These are phyloP conservation scores for Idris sp. DNA, from an alignment of 1,140 invertebrate species.

Conservation along the genomic window DNA sequence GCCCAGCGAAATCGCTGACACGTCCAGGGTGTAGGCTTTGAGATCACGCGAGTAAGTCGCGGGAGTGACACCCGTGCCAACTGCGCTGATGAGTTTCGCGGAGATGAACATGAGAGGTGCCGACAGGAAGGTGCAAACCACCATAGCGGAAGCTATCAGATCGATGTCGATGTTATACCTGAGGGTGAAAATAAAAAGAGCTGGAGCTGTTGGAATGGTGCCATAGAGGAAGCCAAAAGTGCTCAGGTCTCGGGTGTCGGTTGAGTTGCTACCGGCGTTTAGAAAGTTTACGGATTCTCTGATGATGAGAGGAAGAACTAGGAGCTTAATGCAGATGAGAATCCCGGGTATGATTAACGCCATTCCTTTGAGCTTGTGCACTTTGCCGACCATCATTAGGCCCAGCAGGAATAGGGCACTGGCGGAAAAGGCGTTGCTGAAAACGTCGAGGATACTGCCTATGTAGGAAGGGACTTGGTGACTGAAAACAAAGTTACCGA, in stretches of 20 bases:
- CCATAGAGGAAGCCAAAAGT: constrained; percentile 98
- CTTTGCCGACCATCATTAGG: constrained; percentile 94
- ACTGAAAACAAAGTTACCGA: constrained; percentile 90
- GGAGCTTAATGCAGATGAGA: constrained; percentile 92
- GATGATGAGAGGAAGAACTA: constrained; percentile 91
- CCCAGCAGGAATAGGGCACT: constrained; percentile 94
- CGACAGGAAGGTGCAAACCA: constrained; percentile 94
- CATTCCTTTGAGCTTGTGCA: constrained; percentile 86
- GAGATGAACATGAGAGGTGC: constrained; percentile 97
- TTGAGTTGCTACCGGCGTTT: constrained; percentile 82
- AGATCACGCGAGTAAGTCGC: constrained; percentile 86
- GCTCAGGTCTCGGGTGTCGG: constrained; percentile 88
- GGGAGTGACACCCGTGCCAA: constrained; percentile 81
- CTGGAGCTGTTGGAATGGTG: constrained; percentile 95
- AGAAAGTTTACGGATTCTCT: constrained; percentile 90
- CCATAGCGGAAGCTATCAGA: constrained; percentile 94
- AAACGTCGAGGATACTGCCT: constrained; percentile 85
- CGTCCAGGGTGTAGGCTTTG: constrained; percentile 88
- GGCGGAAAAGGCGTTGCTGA: constrained; percentile 93
- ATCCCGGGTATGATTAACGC: constrained; percentile 90
- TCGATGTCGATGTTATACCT: constrained; percentile 92
- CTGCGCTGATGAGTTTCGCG: constrained; percentile 92
- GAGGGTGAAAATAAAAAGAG: constrained; percentile 95
- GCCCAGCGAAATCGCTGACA: constrained; percentile 87
- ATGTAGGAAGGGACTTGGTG: constrained; percentile 87